Base-by-base conservation (phyloP, 2,797 vertebrate genomes). In the Amniataba percoides region DNA sequence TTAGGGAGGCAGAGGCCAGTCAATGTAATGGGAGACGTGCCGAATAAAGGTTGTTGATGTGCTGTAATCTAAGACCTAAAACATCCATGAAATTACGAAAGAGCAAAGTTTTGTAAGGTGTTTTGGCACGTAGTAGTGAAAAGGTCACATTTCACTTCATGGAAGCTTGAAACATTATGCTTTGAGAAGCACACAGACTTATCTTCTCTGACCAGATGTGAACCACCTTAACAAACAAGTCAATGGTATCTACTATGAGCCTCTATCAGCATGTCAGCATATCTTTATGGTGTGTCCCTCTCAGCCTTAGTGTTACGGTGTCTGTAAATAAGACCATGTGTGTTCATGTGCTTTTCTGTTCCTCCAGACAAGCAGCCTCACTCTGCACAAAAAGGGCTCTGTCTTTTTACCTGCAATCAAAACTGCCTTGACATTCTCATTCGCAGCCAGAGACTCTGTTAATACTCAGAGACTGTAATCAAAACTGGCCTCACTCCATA, bases 391-490 rank as follows among this genome's bases (percentile, higher is more conserved):
- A 77, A 42, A 36, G 2, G 18, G 7, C 5, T 23, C 25, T 51
- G 8, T 51, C 7, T 55, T 58, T 62, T 46, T 70, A 40, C 40
- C 55, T 70, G 62, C 66, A 79, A 53, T 68, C 52, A 70, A 40
- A 64, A 65, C 61, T 68, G 55, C 67, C n/a, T 49, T 63, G 51
- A 61, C 36, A 39, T 23, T 75, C 13, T 40, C 61, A 58, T 67
- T 91, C 70, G 72, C 74, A 74, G 58, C 79, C 36, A 72, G 76
- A 81, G 85, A 82, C 21, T 85, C 42, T 2, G 43, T 82, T 87
- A 87, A 87, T 79, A 65, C 77, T 64, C 42, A 48, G 27, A 68
- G 68, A 80, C 72, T 88, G 84, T 93, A 87, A 92, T 90, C 75
- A 93, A 86, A 86, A 57, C 25, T 80, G 88, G 31, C 86, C 87